Base-by-base conservation (phyloP, 1,140 invertebrate genomes). In the Phthorimaea operculella region DNA sequence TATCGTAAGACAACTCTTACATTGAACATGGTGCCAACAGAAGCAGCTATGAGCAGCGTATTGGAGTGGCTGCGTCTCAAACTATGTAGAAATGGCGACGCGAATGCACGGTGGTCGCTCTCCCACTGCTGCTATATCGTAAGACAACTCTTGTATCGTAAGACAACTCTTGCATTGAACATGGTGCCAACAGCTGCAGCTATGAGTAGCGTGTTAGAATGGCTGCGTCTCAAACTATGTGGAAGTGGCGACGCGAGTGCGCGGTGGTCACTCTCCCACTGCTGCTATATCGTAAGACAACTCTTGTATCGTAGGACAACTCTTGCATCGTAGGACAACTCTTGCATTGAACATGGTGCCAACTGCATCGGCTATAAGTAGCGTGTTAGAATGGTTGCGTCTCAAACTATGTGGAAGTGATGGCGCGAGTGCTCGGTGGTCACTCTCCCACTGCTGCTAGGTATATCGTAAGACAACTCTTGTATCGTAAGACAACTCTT, bases 221-320 rank as follows among this genome's bases (percentile, higher is more conserved):
- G 21, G 21, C 21, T 28, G 21, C 21, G 21, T 28, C 2, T 28
- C 21, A 60, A 67, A 18, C 51, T 76, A 6, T 70, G 60, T 36
- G 63, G 60, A 2, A 51, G 58, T 1, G 48, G 58, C 0, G 74
- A 68, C 12, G 73, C 77, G 47, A 66, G 65, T 17, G 83, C 82
- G 1, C 66, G 71, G 52, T 87, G 83, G 71, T 74, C 76, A 18
- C 51, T 74, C 1, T 64, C 62, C 4, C 67, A 84, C 52, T 87
- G 84, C 63, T 87, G 80, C 52, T 86, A 76, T 42, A 77, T 86
- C 44, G n/a, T n/a, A n/a, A n/a, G n/a, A n/a, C n/a, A n/a, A n/a
- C n/a, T n/a, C n/a, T n/a, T n/a, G n/a, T n/a, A n/a, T n/a, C n/a
- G n/a, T n/a, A n/a, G n/a, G n/a, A n/a, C n/a, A n/a, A n/a, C n/a